Conservation (phyloP, 2,888 invertebrate genomes). For the Camptogramma bilineatum region DNA sequence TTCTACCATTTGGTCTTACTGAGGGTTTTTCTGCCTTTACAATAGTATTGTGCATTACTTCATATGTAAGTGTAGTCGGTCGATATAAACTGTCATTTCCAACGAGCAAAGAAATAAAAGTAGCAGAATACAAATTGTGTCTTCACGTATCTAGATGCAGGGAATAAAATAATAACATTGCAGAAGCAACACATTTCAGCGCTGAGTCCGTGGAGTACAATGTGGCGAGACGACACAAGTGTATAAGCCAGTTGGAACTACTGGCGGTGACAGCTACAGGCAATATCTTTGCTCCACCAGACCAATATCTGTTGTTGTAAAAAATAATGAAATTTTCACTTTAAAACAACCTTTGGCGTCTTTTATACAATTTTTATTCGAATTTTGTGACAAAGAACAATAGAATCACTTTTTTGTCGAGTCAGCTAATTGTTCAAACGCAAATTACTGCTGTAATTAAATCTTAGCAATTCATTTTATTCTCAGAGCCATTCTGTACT, state of each 20-base stretch:
- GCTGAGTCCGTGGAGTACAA: slow-evolving; percentile 55
- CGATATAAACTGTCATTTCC: slow-evolving; percentile 17
- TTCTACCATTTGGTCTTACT: background rate
- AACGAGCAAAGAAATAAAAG: slow-evolving; percentile 24
- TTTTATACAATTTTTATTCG: slow-evolving; percentile 47
- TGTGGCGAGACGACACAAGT: slow-evolving; percentile 62
- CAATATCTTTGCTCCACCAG: slow-evolving; percentile 75
- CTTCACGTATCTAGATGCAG: slow-evolving; percentile 31
- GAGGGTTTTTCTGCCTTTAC: background rate
- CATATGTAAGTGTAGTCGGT: slow-evolving; percentile 9
- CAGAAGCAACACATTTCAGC: slow-evolving; percentile 53
- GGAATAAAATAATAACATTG: slow-evolving; percentile 50
- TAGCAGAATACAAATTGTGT: slow-evolving; percentile 32
- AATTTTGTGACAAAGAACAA: slow-evolving; percentile 27
- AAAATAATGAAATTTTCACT: slow-evolving; percentile 64
- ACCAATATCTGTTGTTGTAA: slow-evolving; percentile 74
- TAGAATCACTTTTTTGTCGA: slow-evolving; percentile 23
- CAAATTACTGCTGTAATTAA: slow-evolving; percentile 19
- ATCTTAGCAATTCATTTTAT: slow-evolving; percentile 8
- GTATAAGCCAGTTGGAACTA: slow-evolving; percentile 71
- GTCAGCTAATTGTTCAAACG: slow-evolving; percentile 27
- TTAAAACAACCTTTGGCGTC: slow-evolving; percentile 35
- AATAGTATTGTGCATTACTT: background rate
- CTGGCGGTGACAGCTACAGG: slow-evolving; percentile 77
- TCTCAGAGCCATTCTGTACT: background rate